Conservation (phyloP, 2,113 vertebrate species). For the Gobius niger region DNA sequence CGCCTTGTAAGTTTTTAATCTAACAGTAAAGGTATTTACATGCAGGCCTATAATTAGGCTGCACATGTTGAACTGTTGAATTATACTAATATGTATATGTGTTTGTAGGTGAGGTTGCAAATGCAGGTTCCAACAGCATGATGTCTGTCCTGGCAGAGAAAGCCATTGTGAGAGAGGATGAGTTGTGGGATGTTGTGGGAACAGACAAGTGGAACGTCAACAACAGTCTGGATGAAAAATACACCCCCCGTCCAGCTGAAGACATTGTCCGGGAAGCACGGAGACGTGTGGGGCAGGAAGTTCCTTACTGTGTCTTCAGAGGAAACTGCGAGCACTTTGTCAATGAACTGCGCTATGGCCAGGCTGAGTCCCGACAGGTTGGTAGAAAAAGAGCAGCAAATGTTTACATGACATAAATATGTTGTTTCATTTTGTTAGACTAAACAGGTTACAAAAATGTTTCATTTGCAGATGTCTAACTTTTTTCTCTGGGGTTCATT, state of each 20-base stretch:
- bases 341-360: constrained; percentile 78
- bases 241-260: constrained; percentile 28
- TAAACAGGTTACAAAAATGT: too few relatives aligned
- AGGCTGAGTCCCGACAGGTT: constrained; percentile 81
- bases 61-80: not conserved
- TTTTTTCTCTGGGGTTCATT: too few relatives aligned
- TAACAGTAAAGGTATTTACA: too few relatives aligned
- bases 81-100: not conserved
- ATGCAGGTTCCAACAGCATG: constrained; percentile 67
- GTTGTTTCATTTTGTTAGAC: too few relatives aligned
- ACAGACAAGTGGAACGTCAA: constrained; percentile 64
- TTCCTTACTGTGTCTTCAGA: constrained; percentile 60
- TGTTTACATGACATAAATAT: not conserved
- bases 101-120: constrained; percentile 63
- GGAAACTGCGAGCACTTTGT: constrained; percentile 83
- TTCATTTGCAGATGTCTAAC: too few relatives aligned
- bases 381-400: not conserved
- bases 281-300: constrained; percentile 42
- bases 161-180: constrained; percentile 78
- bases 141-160: constrained; percentile 77
- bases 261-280: constrained; percentile 68
- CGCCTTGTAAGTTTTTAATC: constrained; percentile 71
- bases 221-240: constrained; percentile 72
- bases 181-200: constrained; percentile 69
- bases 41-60: too few relatives aligned